phyloP scores from a whole-genome alignment of 2,888 invertebrate species.

The Eupithecia abbreviata region DNA sequence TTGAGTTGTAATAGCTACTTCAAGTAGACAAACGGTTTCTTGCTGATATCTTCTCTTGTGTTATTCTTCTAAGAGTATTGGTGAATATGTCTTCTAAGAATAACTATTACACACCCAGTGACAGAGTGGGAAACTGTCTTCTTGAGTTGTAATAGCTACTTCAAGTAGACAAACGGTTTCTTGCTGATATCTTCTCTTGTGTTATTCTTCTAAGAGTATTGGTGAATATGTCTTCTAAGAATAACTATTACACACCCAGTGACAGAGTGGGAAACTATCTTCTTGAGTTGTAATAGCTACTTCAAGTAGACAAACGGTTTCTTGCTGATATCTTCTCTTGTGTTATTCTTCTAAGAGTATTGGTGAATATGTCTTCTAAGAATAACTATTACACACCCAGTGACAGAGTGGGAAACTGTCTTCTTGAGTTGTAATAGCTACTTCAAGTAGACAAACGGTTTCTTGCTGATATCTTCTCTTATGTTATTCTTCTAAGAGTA shows the following conservation, averaged over 20 bases:
- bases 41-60: not conserved
- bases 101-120: constrained; percentile 35
- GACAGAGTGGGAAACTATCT: constrained; percentile 32
- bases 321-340: not conserved
- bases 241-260: constrained; percentile 34
- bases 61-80: not conserved
- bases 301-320: constrained; percentile 5
- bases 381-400: constrained; percentile 34
- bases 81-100: not conserved
- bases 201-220: not conserved
- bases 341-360: not conserved
- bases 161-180: constrained; percentile 2
- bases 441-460: constrained; percentile 8
- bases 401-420: constrained; percentile 33
- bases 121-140: constrained; percentile 33
- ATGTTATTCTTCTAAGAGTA: not conserved
- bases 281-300: constrained; percentile 40
- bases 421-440: constrained; percentile 41
- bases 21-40: constrained; percentile 1
- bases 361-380: not conserved
- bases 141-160: constrained; percentile 40
- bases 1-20: constrained; percentile 38
- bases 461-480: not conserved
- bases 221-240: not conserved
- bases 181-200: not conserved